phyloP scores from a whole-genome alignment of 2,797 vertebrate genomes.

The Pseudomugil tenellus region DNA sequence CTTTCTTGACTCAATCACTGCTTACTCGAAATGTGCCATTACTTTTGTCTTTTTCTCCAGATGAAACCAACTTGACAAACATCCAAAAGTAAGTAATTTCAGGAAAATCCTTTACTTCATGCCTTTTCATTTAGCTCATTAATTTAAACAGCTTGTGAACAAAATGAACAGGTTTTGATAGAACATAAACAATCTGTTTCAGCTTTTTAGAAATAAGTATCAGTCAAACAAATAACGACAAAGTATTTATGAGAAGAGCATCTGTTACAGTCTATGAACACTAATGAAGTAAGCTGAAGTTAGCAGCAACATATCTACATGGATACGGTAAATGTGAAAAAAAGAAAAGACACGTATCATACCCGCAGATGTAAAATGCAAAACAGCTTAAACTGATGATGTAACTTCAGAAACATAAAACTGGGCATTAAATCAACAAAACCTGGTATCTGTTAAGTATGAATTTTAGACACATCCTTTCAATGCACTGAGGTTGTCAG shows the following conservation, averaged over 20 bases:
- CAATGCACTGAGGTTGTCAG: slow-evolving; percentile 14
- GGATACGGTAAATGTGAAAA: neutral
- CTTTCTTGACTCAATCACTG: neutral
- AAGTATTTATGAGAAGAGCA: neutral
- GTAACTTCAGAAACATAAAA: neutral
- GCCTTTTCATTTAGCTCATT: neutral
- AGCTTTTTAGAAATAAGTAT: neutral
- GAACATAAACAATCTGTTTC: neutral
- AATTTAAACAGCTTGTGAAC: neutral
- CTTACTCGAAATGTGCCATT: neutral
- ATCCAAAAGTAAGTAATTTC: neutral
- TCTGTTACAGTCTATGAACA: neutral
- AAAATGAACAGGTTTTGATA: neutral
- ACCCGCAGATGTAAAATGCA: neutral
- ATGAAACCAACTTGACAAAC: neutral
- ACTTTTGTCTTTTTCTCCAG: too few species aligned
- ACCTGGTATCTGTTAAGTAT: neutral
- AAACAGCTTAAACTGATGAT: neutral
- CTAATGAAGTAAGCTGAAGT: too few species aligned
- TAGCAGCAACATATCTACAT: neutral
- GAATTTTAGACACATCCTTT: neutral
- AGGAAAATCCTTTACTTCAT: neutral
- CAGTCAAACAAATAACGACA: neutral
- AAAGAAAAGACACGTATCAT: neutral
- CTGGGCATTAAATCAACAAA: neutral